Percentiles rank a stretch among this genome's conserved stretches.
Conservation (phyloP, 2,797 vertebrate species). For the Odontamblyopus lacepedii region DNA sequence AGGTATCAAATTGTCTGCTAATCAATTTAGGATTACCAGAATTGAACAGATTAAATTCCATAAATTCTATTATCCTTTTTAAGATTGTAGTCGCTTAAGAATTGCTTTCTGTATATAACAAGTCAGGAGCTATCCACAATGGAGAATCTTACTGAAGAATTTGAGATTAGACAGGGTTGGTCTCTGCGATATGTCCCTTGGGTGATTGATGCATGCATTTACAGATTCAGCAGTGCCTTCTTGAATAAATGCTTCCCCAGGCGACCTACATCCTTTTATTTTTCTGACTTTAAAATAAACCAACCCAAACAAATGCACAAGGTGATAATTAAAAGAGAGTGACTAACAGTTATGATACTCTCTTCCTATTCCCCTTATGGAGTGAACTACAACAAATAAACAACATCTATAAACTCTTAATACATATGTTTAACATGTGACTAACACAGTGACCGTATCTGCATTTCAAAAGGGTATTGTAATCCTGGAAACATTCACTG, state of each 20-base stretch:
- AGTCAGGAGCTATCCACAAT: background rate
- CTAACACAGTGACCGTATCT: background rate
- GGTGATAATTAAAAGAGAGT: background rate
- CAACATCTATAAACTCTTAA: background rate
- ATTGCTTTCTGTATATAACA: background rate
- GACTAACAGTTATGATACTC: background rate
- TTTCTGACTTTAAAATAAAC: slow-evolving; percentile 1
- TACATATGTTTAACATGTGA: background rate
- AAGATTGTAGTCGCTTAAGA: background rate
- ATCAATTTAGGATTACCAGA: slow-evolving; percentile 7
- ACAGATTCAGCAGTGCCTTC: slow-evolving; percentile 2
- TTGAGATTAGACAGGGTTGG: background rate
- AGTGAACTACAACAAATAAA: background rate
- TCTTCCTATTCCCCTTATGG: background rate
- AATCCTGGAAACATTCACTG: background rate
- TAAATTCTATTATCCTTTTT: background rate
- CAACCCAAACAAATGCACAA: background rate
- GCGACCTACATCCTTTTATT: background rate
- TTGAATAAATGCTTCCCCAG: slow-evolving; percentile 2
- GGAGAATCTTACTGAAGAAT: background rate
- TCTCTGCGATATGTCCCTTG: background rate
- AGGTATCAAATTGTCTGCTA: slow-evolving; percentile 21
- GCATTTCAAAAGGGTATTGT: background rate
- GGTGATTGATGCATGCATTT: slow-evolving; percentile 1
- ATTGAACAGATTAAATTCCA: slow-evolving; percentile 4